These are phyloP conservation scores for Trichacis sp. DNA, from an alignment of 2,888 invertebrate genomes.

Conservation along the genomic window DNA sequence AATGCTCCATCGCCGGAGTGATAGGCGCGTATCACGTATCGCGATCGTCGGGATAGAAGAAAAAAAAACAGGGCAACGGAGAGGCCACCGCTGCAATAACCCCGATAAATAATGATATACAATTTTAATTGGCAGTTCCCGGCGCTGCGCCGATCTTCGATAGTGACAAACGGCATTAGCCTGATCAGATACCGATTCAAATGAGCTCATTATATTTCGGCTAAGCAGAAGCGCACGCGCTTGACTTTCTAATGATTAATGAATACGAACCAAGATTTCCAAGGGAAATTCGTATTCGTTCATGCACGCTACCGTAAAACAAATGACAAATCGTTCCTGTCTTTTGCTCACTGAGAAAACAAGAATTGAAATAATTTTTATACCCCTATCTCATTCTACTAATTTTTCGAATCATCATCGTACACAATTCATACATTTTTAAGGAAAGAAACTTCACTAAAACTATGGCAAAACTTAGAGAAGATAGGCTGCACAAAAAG, in stretches of 20 bases:
- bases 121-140: slow-evolving; percentile 54
- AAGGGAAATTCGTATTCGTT: slow-evolving; percentile 8
- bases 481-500: too few species aligned
- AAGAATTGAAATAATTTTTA: too few species aligned
- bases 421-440: too few species aligned
- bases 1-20: not conserved
- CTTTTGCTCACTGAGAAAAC: too few species aligned
- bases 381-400: too few species aligned
- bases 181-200: slow-evolving; percentile 62
- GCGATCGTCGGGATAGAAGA: slow-evolving; percentile 3
- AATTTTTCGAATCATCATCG: too few species aligned
- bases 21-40: slow-evolving; percentile 9
- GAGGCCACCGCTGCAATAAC: slow-evolving; percentile 40
- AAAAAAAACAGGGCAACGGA: slow-evolving; percentile 13
- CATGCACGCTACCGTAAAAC: not conserved
- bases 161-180: slow-evolving; percentile 56
- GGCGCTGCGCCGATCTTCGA: slow-evolving; percentile 48
- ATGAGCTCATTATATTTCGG: slow-evolving; percentile 63
- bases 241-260: slow-evolving; percentile 49
- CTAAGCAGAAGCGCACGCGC: slow-evolving; percentile 47
- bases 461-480: too few species aligned
- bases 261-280: slow-evolving; percentile 40
- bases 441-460: too few species aligned
- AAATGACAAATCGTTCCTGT: not conserved
- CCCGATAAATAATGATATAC: slow-evolving; percentile 58